Conservation (phyloP, 2,888 invertebrate species). For the Chorisops tibialis region DNA sequence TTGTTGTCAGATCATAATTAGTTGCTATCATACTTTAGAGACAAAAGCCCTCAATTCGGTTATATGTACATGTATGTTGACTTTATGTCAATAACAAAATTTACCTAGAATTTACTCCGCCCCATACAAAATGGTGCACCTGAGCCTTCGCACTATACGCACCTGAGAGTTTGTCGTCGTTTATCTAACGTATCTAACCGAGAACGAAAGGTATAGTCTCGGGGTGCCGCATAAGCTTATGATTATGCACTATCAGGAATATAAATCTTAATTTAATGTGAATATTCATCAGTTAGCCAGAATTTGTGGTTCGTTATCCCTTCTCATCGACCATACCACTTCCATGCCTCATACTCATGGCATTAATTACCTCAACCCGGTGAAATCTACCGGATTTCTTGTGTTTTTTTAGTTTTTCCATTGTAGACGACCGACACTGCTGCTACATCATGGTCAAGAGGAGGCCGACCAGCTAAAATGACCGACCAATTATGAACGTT, state of each 20-base stretch:
- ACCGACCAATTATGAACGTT: no score
- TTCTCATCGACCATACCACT: neutral
- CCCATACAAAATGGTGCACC: neutral
- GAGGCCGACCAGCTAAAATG: no score
- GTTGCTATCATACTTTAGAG: conserved; percentile 1
- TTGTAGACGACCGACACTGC: no score
- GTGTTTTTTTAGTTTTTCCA: no score
- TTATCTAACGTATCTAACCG: conserved; percentile 8
- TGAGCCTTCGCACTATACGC: neutral
- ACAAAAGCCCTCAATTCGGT: neutral
- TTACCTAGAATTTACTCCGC: conserved; percentile 3
- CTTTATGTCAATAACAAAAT: neutral
- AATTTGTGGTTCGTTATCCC: conserved; percentile 11
- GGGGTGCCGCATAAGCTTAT: neutral
- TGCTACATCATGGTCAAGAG: no score
- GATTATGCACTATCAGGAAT: conserved; percentile 23
- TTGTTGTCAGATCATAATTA: conserved; percentile 5
- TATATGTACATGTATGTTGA: no score
- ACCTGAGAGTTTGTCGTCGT: neutral
- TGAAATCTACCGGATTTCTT: no score
- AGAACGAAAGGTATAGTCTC: no score
- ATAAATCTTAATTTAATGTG: conserved; percentile 31
- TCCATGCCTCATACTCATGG: no score
- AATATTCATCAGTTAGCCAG: conserved; percentile 29
- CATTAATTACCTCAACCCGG: no score